Evolutionary conservation across 2,113 vertebrate genomes (phyloP), one percentile per base, ranked within the genome.

Genomic region (Rhinolophus ferrumequinum): DNA sequence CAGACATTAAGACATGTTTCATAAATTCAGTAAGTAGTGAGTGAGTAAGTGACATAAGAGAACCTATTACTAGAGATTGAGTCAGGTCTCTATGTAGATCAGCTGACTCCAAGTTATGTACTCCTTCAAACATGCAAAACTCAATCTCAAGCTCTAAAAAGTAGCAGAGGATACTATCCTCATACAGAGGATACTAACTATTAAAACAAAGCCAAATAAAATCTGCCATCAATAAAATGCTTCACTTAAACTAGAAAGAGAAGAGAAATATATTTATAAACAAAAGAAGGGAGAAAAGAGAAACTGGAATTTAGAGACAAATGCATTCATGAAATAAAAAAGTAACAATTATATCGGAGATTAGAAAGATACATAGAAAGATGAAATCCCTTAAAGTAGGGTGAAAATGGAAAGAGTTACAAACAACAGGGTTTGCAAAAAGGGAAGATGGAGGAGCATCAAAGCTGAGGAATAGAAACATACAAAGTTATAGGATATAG

Each of bases 361-460:
- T 80, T 67, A 64, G 35, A 88, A 93, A 66, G 16, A 82, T 58
- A 8, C 93, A 80, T 67, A 41, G 41, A 93, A 96, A 93, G 28
- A 87, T 58, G 5, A 90, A 88, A 56, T 30, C 21, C 9, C 77
- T 93, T 73, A 66, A 84, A 83, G 47, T 44, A n/a, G 3, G 18
- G 6, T 66, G 77, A 90, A 21, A 5, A 33, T 70, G 7, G 41
- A 30, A 79, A 87, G 12, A 90, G 10, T 73, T 85, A 85, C 16
- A 92, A 92, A 69, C 22, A 86, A 28, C 1, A 52, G 26, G 13
- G 9, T 35, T 6, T 95, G 3, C 4, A 58, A 73, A 93, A 77
- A 54, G 3, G 30, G 38, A 70, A 88, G 41, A 75, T 10, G 52
- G 28, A 56, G 60, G 56, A 90, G 8, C 1, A 54, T 50, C 41